Conservation (phyloP, 2,113 vertebrate genomes). For the Psophia crepitans region DNA sequence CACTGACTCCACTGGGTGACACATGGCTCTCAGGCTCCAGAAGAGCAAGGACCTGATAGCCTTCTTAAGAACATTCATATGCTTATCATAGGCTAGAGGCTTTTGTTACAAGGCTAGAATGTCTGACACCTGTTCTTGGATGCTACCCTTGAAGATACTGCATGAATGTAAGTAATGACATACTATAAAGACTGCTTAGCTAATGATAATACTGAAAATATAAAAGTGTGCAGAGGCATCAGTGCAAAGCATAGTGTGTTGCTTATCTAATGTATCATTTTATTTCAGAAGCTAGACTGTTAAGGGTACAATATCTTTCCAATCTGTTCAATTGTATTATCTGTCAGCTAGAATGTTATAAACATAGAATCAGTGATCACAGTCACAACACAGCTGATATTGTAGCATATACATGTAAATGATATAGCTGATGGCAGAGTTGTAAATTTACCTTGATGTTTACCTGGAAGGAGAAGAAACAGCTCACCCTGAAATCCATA, state of each 20-base stretch:
- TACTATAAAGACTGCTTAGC: neutral
- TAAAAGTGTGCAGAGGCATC: neutral
- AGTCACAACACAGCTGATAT: neutral
- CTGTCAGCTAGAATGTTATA: neutral
- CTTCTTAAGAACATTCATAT: neutral
- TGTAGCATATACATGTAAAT: neutral
- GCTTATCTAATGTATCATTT: neutral
- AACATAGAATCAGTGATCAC: neutral
- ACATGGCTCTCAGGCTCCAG: neutral
- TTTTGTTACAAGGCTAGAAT: neutral
- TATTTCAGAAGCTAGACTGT: neutral
- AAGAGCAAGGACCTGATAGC: neutral
- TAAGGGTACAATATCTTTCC: neutral
- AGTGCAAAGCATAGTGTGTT: neutral
- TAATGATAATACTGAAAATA: neutral
- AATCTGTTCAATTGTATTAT: neutral
- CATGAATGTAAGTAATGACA: neutral
- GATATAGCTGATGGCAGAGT: neutral
- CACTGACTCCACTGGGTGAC: neutral
- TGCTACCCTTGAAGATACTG: neutral
- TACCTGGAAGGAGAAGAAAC: neutral
- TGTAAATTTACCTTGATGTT: neutral
- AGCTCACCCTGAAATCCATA: neutral
- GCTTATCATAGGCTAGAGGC: neutral
- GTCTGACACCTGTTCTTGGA: neutral